Conservation (phyloP, 2,113 vertebrate species). For the Antechinus flavipes region DNA sequence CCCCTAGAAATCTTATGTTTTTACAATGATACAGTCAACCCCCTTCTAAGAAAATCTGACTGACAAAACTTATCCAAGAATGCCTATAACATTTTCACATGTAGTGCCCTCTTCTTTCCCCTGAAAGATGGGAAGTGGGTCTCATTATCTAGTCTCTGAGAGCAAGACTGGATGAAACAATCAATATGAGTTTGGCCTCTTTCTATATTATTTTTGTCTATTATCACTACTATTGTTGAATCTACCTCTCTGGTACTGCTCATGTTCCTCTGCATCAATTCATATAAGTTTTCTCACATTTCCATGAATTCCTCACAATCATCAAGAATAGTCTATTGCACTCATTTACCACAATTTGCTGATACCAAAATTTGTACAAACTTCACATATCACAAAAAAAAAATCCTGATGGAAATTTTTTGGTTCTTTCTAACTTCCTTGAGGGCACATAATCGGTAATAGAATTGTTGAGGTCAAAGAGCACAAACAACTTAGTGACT, state of each 20-base stretch:
- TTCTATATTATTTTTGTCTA: not conserved
- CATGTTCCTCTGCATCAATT: not conserved
- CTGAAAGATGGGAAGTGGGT: not conserved
- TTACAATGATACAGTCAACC: not conserved
- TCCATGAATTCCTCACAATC: not conserved
- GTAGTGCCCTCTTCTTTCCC: not conserved
- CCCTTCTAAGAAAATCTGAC: not conserved
- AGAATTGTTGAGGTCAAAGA: not conserved
- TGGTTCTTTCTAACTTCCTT: not conserved
- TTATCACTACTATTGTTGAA: not conserved
- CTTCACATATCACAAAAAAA: not conserved
- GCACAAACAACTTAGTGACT: not conserved
- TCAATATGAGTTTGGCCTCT: not conserved
- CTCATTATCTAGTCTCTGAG: not conserved
- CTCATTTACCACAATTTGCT: not conserved
- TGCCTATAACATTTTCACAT: not conserved
- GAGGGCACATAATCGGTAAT: too few species aligned
- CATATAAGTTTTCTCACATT: not conserved
- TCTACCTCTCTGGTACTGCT: not conserved
- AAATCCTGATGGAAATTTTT: not conserved
- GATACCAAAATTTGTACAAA: not conserved
- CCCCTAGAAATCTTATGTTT: too few species aligned
- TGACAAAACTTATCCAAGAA: not conserved
- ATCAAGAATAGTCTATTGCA: not conserved
- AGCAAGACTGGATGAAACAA: not conserved